Base-by-base conservation (phyloP, 2,888 invertebrate species). In the Hanleya hanleyi region DNA sequence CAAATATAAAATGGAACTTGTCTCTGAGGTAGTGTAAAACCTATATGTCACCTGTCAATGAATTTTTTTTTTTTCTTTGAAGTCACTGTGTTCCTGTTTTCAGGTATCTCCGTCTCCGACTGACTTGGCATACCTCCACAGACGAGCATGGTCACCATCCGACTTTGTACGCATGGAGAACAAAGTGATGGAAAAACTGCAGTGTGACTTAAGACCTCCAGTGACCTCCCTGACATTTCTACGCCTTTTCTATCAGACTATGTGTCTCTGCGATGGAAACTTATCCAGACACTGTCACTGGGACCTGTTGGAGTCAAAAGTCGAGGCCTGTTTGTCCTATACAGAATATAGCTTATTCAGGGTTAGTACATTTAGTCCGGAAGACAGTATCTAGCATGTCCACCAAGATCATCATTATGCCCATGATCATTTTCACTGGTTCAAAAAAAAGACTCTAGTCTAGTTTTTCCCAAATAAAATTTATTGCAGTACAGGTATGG, bases 141-240 rank as follows among this genome's bases (percentile, higher is more conserved):
- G 84, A 75, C 81, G 86, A 71, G 82, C 79, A 15, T 88, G 89
- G 81, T 85, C 84, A 67, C 75, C 84, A 6, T 81, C 82, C 26
- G 89, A 89, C 76, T 77, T 89, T 32, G 77, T 80, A 32, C 83
- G 86, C 51, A 89, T 89, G 88, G 88, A 89, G 76, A 77, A 79
- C 32, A 79, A 85, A 35, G 81, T 89, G n/a, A 78, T 87, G 4
- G 82, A 85, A 29, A 86, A 88, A 62, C 80, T 89, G 15, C 76
- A 76, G 65, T 88, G 88, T 86, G 73, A 83, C 41, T 70, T 86
- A 5, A 76, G 77, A 66, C 82, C 84, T 0, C 74, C 81, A 22
- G 81, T 83, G 18, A 84, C 87, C 9, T 81, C 80, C 73, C 83
- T 88, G 7, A 77, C 78, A 32, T 83, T 86, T 74, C 76, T 86